Base-by-base conservation (phyloP, 2,888 invertebrate species). In the Scaptomyza tumidula region DNA sequence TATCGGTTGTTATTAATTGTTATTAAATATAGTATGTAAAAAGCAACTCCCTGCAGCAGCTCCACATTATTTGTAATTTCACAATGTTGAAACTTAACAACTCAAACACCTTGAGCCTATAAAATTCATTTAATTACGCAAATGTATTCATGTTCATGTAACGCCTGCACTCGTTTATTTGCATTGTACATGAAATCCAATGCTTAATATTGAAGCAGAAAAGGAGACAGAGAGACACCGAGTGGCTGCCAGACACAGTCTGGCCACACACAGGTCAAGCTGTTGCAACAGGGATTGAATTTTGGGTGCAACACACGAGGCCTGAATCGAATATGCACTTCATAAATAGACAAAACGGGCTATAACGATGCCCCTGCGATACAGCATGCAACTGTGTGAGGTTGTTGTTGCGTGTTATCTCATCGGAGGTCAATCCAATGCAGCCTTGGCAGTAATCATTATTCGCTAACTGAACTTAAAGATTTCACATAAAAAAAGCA, bases 361-460 rank as follows among this genome's bases (percentile, higher is more conserved):
- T 49, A 46, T 6, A 49, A 13, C 16, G 16, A 0, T 31, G 7
- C 31, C 13, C 29, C 29, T 11, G 13, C 9, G 0, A 14, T 14
- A 7, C 46, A 35, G 61, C 10, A 39, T 37, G 44, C 27, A 29
- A 54, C 49, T 68, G 70, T 69, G 60, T 54, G 59, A 44, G 54
- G 69, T 54, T 68, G 9, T n/a, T 10, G 11, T 29, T 43, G 44
- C 31, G 57, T 7, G n/a, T 6, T 29, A 29, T n/a, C 29, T 4
- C 10, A 3, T n/a, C 39, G 63, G 54, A 69, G 62, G 55, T 62
- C 75, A 64, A 24, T 54, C n/a, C 3, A 43, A 41, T 31, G 56
- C 56, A 61, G 57, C 74, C 84, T 78, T 78, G 79, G 41, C 7
- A 29, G 43, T 48, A 54, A 27, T 52, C 46, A 54, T 66, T 14